Conservation (phyloP, 2,113 vertebrate species). For the Accipiter virgatus region DNA sequence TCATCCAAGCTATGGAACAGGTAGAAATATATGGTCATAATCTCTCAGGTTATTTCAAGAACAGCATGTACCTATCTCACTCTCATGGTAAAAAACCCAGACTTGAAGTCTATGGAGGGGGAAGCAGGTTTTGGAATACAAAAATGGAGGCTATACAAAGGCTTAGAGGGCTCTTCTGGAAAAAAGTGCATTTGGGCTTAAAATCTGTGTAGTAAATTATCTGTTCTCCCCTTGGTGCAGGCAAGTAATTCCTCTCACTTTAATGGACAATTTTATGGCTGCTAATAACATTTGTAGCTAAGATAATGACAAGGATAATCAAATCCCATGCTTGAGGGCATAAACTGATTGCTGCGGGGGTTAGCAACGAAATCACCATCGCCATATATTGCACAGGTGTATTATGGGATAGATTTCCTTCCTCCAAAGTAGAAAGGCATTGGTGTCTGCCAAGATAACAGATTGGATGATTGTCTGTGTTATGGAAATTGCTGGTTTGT, state of each 20-base stretch:
- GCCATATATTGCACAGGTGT: constrained; percentile 37
- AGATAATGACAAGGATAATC: constrained; percentile 74
- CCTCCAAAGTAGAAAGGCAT: constrained; percentile 25
- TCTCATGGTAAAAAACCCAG: not conserved
- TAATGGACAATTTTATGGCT: constrained; percentile 73
- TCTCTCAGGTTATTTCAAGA: not conserved
- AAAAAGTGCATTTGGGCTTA: constrained; percentile 28
- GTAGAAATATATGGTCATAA: not conserved
- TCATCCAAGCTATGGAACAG: not conserved
- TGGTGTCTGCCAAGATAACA: constrained; percentile 49
- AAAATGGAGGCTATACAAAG: not conserved
- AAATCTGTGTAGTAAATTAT: constrained; percentile 61
- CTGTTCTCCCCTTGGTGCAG: constrained; percentile 48
- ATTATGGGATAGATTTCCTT: constrained; percentile 46
- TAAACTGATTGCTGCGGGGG: constrained; percentile 60
- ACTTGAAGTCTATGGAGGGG: not conserved
- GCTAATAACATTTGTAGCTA: constrained; percentile 74
- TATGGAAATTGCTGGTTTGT: constrained; percentile 52
- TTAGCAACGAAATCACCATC: constrained; percentile 57
- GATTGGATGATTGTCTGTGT: constrained; percentile 33
- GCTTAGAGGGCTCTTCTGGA: not conserved
- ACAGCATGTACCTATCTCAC: not conserved
- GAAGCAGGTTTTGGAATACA: not conserved
- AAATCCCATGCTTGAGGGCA: constrained; percentile 70
- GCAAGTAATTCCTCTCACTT: constrained; percentile 68